Evolutionary conservation across 35 echinoderm and acorn worm genomes (phyloP).

Genomic region (Apostichopus parvimensis): DNA sequence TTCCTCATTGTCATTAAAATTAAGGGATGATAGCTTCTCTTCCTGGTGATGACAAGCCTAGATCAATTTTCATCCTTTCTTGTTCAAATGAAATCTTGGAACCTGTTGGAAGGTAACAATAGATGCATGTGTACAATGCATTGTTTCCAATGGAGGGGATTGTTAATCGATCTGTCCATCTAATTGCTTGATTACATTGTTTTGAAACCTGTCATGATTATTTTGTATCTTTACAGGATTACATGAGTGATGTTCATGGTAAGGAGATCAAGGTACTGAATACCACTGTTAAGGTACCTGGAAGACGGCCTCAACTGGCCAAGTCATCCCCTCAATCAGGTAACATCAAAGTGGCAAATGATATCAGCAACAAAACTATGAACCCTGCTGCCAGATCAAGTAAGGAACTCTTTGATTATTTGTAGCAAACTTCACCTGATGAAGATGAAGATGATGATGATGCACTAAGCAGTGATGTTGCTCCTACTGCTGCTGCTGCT

Average conservation of each 20-base stretch:
- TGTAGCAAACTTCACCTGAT: background rate
- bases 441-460: background rate
- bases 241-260: slow-evolving; percentile 96
- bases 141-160: no score
- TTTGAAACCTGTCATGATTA: background rate
- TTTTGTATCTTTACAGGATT: slow-evolving; percentile 64
- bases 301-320: slow-evolving; percentile 82
- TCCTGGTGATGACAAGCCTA: no score
- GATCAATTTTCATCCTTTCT: no score
- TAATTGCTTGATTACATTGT: no score
- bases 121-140: no score
- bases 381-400: slow-evolving; percentile 51
- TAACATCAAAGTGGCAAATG: slow-evolving; percentile 63
- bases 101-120: no score
- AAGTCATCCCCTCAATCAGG: slow-evolving; percentile 61
- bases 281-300: slow-evolving; percentile 97
- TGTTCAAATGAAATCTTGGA: no score
- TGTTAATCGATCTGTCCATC: no score
- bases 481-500: background rate
- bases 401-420: slow-evolving; percentile 19
- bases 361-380: slow-evolving; percentile 85
- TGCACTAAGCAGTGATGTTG: background rate
- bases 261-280: slow-evolving; percentile 89
- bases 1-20: no score
- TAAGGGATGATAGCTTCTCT: no score